These are phyloP conservation scores for Cheirogaleus medius DNA, from an alignment of 2,113 vertebrate genomes.

Conservation along the genomic window DNA sequence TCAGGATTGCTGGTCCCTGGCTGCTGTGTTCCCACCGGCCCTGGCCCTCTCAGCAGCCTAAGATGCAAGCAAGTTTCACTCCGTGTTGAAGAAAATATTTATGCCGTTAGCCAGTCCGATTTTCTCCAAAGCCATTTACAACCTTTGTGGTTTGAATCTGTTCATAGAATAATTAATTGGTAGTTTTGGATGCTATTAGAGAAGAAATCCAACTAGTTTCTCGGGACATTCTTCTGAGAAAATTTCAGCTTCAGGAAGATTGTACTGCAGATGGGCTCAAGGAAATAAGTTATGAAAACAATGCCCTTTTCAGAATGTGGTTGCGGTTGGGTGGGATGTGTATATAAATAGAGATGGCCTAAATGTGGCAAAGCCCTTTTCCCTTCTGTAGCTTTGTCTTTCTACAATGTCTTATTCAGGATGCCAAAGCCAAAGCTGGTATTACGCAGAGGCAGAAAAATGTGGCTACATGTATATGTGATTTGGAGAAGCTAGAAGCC, in stretches of 20 bases:
- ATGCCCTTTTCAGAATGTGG: neutral
- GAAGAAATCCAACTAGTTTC: constrained; percentile 23
- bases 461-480: neutral
- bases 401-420: neutral
- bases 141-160: constrained; percentile 14
- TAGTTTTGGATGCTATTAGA: neutral
- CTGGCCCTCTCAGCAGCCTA: neutral
- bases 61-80: neutral
- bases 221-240: constrained; percentile 33
- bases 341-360: neutral
- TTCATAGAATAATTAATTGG: neutral
- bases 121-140: constrained; percentile 26
- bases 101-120: neutral
- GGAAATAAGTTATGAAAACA: neutral
- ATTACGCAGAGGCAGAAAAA: neutral
- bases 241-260: neutral
- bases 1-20: neutral
- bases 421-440: neutral
- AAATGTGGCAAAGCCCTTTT: neutral
- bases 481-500: neutral
- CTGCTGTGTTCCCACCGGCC: constrained; percentile 15
- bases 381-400: neutral
- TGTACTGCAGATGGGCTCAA: neutral
- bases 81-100: neutral
- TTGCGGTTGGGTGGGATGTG: neutral